Percentiles rank a stretch among this genome's conserved stretches.
Evolutionary conservation across 2,888 invertebrate genomes (phyloP).

Genomic region (Acheta domesticus): DNA sequence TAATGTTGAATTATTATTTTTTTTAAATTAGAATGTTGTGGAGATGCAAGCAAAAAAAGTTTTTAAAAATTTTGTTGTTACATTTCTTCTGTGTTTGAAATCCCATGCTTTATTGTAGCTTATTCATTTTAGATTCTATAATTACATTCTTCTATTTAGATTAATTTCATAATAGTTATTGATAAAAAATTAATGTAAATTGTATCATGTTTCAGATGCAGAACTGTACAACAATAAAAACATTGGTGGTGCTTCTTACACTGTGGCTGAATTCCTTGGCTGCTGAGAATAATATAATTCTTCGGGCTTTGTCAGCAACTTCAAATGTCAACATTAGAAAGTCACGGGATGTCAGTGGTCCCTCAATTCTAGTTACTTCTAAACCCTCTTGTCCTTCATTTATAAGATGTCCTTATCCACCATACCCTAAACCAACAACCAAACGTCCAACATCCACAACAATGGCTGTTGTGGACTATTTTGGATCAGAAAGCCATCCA

Average conservation of each 20-base stretch:
- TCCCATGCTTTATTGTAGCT: no score
- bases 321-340: not conserved
- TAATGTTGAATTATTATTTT: no score
- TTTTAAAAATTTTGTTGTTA: no score
- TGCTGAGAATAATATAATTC: not conserved
- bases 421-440: not conserved
- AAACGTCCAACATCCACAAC: not conserved
- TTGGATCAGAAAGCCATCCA: not conserved
- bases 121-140: no score
- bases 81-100: no score
- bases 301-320: not conserved
- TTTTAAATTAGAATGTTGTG: no score
- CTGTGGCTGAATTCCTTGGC: not conserved
- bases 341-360: not conserved
- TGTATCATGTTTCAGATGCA: not conserved
- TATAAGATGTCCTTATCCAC: not conserved
- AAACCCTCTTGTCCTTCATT: not conserved
- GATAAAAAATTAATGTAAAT: no score
- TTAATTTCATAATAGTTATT: no score
- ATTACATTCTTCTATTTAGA: no score
- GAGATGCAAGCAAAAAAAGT: no score
- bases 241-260: not conserved
- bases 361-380: not conserved
- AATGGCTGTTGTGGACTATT: not conserved
- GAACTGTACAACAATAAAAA: not conserved